Evolutionary conservation across 1,140 invertebrate genomes (phyloP), one percentile per base, ranked within the genome.

Genomic region (Neodiprion fabricii): DNA sequence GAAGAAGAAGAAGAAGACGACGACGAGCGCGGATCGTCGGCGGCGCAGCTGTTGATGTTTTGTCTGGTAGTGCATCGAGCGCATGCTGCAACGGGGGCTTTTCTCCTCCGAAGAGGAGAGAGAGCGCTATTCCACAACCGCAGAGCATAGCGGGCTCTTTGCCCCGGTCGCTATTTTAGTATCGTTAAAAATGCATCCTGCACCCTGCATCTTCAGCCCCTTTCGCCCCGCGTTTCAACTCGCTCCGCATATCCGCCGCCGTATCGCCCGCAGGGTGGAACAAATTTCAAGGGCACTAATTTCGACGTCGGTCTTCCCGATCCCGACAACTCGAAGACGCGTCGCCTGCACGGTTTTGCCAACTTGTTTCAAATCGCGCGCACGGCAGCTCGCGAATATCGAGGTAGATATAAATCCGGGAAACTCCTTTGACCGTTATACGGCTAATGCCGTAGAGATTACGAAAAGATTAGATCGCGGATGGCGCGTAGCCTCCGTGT

Each of bases 1-100:
- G 53, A 61, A 12, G 53, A 61, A 7, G 53, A 61, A 14, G 7
- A 17, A 12, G 7, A 17, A 12, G 53, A 17, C 53, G 53, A 17
- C 53, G 53, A 40, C 28, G 28, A 40, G 28, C 28, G 28, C 28
- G 2, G 11, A n/a, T 11, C 53, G 53, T 12, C 53, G 53, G 53
- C 53, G 53, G 53, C 53, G 53, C 53, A 61, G 53, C 53, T 61
- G 53, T 61, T 61, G 53, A 61, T 61, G 53, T 61, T 61, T 61
- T 61, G 53, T 61, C 53, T 61, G 53, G 53, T 40, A 40, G 28
- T 40, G 28, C 28, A 40, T 1, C 28, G 28, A 40, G 28, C 28
- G 28, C 28, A 17, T 61, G n/a, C 11, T 61, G 53, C 11, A 14
- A 17, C 53, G n/a, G 53, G 53, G 53, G 53, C n/a, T 61, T 61